Evolutionary conservation across 2,797 vertebrate genomes (phyloP).

Genomic region (Staurois parvus): DNA sequence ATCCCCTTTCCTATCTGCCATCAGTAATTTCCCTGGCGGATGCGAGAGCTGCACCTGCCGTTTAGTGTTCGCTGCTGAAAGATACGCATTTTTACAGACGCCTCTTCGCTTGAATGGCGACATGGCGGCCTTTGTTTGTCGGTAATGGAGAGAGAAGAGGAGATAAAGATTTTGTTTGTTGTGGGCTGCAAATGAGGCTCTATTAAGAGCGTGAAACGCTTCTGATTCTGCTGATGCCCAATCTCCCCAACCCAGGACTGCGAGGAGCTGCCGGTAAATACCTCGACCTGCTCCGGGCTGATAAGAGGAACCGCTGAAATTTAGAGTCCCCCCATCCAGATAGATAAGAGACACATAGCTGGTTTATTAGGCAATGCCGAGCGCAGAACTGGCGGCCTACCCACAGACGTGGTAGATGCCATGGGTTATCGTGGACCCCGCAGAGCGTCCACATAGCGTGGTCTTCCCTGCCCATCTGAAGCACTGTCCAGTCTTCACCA

Average conservation of each 20-base stretch:
- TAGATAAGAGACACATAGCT: not conserved
- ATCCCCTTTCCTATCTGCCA: slow-evolving; percentile 12
- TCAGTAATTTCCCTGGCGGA: slow-evolving; percentile 31
- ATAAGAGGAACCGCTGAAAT: slow-evolving; percentile 20
- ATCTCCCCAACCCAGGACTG: not conserved
- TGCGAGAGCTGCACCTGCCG: slow-evolving; percentile 5
- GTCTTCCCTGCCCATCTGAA: too few relatives aligned
- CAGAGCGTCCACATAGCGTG: too few relatives aligned
- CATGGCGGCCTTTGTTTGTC: slow-evolving; percentile 41
- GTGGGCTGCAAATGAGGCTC: slow-evolving; percentile 7
- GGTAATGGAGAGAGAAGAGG: slow-evolving; percentile 40
- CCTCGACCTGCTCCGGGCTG: slow-evolving; percentile 7
- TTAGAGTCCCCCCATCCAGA: not conserved
- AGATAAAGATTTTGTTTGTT: slow-evolving; percentile 31
- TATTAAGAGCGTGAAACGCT: not conserved
- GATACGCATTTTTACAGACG: not conserved
- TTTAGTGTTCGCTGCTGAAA: slow-evolving; percentile 23
- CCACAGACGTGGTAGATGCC: too few relatives aligned
- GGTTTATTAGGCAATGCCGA: too few relatives aligned
- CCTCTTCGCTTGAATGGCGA: slow-evolving; percentile 21
- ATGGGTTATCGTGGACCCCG: too few relatives aligned
- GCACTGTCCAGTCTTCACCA: too few relatives aligned
- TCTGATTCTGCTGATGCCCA: not conserved
- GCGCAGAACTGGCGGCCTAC: too few relatives aligned
- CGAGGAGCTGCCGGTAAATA: not conserved